Percentiles rank a stretch among this genome's conserved stretches.
Conservation (phyloP, 1,140 invertebrate species). For the Leptonema lineaticorne region DNA sequence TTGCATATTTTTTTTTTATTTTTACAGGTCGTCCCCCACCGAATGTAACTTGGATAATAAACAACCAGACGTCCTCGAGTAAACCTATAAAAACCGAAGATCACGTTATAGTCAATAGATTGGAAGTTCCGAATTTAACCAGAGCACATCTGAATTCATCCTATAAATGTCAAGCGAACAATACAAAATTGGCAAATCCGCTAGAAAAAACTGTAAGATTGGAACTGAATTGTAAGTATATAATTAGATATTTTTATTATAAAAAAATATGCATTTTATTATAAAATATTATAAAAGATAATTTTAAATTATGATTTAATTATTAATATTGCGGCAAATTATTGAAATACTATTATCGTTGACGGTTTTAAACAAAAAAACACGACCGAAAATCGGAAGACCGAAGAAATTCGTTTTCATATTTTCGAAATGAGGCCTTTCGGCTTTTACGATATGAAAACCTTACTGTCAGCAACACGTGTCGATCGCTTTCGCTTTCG, state of each 20-base stretch:
- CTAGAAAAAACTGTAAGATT: constrained; percentile 74
- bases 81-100: constrained; percentile 62
- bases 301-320: too few relatives aligned
- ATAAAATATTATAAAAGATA: too few relatives aligned
- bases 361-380: too few relatives aligned
- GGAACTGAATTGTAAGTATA: constrained; percentile 75
- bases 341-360: too few relatives aligned
- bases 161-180: constrained; percentile 82
- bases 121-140: constrained; percentile 69
- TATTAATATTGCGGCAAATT: too few relatives aligned
- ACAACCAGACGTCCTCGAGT: constrained; percentile 62
- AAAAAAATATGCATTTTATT: too few relatives aligned
- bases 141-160: constrained; percentile 78
- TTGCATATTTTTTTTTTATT: too few relatives aligned
- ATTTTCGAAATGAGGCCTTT: not conserved
- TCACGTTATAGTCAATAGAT: constrained; percentile 75
- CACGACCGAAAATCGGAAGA: too few relatives aligned
- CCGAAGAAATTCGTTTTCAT: not conserved
- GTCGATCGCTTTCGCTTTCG: not conserved
- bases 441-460: not conserved
- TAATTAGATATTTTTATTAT: too few relatives aligned
- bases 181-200: constrained; percentile 80
- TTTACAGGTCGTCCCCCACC: constrained; percentile 76
- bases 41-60: constrained; percentile 75
- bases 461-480: not conserved